A percentile compares a stretch with the other conserved stretches of the same genome.
phyloP scores from a whole-genome alignment of 2,888 invertebrate genomes.

The Sacculina carcini region DNA sequence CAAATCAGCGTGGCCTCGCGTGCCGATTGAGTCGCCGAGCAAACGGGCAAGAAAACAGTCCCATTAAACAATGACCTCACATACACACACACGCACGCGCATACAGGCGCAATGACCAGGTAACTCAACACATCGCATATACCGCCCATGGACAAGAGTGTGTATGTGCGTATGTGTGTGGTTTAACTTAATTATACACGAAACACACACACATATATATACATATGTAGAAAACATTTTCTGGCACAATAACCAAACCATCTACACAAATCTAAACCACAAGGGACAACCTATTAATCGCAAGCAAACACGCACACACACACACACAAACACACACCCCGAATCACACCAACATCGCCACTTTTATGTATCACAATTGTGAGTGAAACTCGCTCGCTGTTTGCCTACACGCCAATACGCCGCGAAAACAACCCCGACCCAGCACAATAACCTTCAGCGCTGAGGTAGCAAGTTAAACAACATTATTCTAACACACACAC shows the following conservation, averaged over 20 bases:
- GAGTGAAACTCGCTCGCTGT: neutral
- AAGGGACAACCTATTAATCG: neutral
- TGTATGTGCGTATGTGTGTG: neutral
- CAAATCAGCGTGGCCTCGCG: no score
- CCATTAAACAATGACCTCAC: neutral
- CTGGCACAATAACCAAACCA: neutral
- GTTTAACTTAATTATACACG: neutral
- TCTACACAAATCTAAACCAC: neutral
- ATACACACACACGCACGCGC: neutral
- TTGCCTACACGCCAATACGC: no score
- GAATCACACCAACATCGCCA: neutral
- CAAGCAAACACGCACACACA: neutral
- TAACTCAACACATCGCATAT: neutral
- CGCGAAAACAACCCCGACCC: no score
- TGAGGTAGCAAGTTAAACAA: no score
- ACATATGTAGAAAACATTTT: neutral
- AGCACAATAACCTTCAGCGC: no score
- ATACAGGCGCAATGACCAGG: neutral
- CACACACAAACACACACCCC: neutral
- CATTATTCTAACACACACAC: neutral
- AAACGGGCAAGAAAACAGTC: no score
- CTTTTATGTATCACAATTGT: no score
- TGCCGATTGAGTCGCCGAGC: no score
- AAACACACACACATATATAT: neutral
- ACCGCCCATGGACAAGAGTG: neutral